Conservation (phyloP, 2,888 invertebrate genomes). For the Drosophila longiperda region DNA sequence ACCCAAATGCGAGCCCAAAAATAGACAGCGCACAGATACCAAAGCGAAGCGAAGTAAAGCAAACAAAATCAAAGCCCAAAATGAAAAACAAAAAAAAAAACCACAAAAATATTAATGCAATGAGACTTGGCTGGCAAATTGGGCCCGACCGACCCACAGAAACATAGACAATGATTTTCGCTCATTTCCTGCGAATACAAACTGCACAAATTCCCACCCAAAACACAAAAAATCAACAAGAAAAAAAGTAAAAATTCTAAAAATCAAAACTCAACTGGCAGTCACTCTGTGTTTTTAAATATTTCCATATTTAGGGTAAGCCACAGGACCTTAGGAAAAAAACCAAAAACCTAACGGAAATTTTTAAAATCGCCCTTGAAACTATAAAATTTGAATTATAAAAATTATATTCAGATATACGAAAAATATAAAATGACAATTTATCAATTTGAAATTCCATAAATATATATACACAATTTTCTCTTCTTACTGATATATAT, state of each 20-base stretch:
- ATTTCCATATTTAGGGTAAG: no score
- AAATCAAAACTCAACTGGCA: neutral
- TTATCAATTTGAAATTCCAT: neutral
- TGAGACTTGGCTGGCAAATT: constrained; percentile 47
- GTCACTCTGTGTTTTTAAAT: neutral
- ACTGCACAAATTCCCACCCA: constrained; percentile 13
- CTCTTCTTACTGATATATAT: neutral
- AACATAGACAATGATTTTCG: constrained; percentile 61
- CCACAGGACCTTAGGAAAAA: neutral
- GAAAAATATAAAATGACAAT: neutral
- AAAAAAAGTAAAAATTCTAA: neutral
- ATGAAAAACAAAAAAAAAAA: constrained; percentile 6
- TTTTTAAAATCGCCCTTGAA: neutral
- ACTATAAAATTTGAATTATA: neutral
- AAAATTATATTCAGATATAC: neutral
- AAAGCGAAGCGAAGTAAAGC: neutral
- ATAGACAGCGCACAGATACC: constrained; percentile 5
- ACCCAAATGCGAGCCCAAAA: constrained; percentile 11
- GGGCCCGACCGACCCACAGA: constrained; percentile 51
- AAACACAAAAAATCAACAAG: neutral
- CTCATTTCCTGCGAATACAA: constrained; percentile 71
- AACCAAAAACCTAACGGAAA: neutral
- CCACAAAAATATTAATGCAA: constrained; percentile 29
- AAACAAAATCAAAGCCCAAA: constrained; percentile 13
- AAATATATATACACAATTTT: neutral